Conservation (phyloP, 1,140 invertebrate species). For the Zaprionus camerounensis region DNA sequence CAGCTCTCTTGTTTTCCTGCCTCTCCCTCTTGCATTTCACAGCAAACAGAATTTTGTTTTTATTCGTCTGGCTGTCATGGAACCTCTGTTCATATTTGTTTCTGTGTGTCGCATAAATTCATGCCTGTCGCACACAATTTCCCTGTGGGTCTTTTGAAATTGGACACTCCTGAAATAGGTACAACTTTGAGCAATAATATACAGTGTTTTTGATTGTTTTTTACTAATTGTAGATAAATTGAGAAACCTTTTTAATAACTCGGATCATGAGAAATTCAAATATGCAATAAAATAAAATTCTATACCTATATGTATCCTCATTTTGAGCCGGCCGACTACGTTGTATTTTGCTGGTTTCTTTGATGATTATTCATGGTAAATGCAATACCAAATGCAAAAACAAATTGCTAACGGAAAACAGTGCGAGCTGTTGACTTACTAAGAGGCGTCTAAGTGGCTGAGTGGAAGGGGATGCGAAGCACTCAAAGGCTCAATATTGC, state of each 20-base stretch:
- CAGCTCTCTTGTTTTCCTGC: not conserved
- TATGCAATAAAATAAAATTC: not conserved
- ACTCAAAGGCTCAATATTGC: slow-evolving; percentile 9
- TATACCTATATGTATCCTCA: not conserved
- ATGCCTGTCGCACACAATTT: slow-evolving; percentile 12
- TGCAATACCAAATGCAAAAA: not conserved
- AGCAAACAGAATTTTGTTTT: not conserved
- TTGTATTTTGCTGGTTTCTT: not conserved
- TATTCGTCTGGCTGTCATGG: slow-evolving; percentile 2
- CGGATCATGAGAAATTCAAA: not conserved
- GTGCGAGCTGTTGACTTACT: not conserved
- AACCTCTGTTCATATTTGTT: slow-evolving; percentile 1
- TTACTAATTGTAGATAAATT: not conserved
- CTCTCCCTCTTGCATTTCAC: not conserved
- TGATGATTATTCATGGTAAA: slow-evolving; percentile 5
- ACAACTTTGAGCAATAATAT: not conserved
- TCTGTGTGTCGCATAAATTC: slow-evolving; percentile 19
- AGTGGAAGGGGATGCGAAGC: not conserved
- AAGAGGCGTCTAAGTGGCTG: not conserved
- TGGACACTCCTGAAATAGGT: not conserved
- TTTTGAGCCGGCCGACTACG: not conserved
- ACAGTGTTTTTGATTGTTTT: too few relatives aligned
- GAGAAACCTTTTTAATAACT: not conserved
- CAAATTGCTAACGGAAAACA: slow-evolving; percentile 3
- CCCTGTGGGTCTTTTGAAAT: not conserved